Percentiles rank a stretch among this genome's conserved stretches.
Conservation (phyloP, 2,888 invertebrate genomes). For the Drosophila birchii region DNA sequence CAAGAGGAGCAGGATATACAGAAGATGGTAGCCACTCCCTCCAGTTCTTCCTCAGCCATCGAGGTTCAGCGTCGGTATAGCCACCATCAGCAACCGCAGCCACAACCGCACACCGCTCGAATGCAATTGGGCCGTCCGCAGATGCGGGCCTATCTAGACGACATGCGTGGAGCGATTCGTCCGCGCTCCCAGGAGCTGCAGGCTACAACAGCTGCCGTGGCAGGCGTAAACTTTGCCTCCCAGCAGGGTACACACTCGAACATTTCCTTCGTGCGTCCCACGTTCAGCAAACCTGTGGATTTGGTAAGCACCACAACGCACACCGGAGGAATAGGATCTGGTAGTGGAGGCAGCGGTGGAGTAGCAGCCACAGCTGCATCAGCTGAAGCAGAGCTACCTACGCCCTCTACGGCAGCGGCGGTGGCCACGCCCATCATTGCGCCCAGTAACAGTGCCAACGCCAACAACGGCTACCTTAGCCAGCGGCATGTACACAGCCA, state of each 20-base stretch:
- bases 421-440: constrained; percentile 29
- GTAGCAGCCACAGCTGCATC: constrained; percentile 10
- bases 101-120: constrained; percentile 45
- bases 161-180: constrained; percentile 62
- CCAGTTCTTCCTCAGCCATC: constrained; percentile 43
- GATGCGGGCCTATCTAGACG: constrained; percentile 72
- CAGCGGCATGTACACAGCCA: constrained; percentile 62
- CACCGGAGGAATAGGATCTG: not conserved
- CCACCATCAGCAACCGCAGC: constrained; percentile 47
- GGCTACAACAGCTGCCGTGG: constrained; percentile 22
- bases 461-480: constrained; percentile 37
- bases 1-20: constrained; percentile 66
- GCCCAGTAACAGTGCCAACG: constrained; percentile 13
- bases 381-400: constrained; percentile 41
- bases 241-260: constrained; percentile 64
- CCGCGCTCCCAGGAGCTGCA: constrained; percentile 76
- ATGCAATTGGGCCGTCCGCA: constrained; percentile 72
- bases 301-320: constrained; percentile 81
- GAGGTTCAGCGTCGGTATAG: constrained; percentile 59
- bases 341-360: constrained; percentile 4
- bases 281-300: constrained; percentile 76
- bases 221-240: constrained; percentile 19
- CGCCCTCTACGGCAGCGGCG: constrained; percentile 43
- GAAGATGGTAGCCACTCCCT: constrained; percentile 72
- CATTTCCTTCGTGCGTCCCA: constrained; percentile 81